These are phyloP conservation scores for Silurus lanzhouensis DNA, from an alignment of 2,797 vertebrate genomes.

Conservation along the genomic window DNA sequence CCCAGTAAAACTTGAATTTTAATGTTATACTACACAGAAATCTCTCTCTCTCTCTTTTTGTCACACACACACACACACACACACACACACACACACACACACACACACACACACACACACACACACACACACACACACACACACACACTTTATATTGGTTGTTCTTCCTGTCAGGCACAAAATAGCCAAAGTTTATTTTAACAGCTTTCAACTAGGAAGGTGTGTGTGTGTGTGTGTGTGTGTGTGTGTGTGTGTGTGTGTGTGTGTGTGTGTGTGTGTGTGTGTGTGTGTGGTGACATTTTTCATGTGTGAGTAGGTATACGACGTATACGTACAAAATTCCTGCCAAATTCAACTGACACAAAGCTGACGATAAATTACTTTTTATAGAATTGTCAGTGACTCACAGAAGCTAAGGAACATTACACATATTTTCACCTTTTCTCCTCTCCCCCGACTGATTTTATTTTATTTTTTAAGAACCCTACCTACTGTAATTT, in stretches of 20 bases:
- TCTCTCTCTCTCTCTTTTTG: neutral
- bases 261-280: neutral
- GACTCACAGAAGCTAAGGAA: neutral
- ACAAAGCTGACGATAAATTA: constrained; percentile 17
- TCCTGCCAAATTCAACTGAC: constrained; percentile 2
- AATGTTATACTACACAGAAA: neutral
- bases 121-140: too few relatives aligned
- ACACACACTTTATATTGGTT: neutral
- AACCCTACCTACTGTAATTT: neutral
- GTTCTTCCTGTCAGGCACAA: neutral
- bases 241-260: neutral
- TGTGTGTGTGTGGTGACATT: neutral
- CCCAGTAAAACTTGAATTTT: neutral
- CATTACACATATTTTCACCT: neutral
- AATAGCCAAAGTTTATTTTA: neutral
- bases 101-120: too few relatives aligned
- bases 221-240: neutral
- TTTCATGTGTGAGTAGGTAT: neutral
- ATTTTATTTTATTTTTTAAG: neutral
- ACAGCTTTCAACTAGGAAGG: neutral
- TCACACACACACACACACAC: neutral
- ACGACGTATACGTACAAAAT: constrained; percentile 1
- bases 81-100: too few relatives aligned
- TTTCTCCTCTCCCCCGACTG: neutral
- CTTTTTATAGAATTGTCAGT: constrained; percentile 14